Evolutionary conservation across 2,113 vertebrate species (phyloP), one percentile per base, ranked within the genome.

Genomic region (Oxygymnocypris stewartii): DNA sequence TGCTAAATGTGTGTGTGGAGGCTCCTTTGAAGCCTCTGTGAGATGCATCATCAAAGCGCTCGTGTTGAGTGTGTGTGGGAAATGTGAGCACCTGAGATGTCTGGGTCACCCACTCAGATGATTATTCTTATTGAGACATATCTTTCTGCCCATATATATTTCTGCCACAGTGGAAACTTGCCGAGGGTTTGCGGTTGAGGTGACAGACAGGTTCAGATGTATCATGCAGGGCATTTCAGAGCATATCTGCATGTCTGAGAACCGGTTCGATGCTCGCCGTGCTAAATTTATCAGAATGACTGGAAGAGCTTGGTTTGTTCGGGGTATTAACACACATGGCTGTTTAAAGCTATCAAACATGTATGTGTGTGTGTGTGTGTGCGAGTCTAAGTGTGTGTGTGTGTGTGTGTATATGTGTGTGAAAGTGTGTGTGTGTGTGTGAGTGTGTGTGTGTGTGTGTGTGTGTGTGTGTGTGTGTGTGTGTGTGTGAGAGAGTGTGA

Each of bases 171-270:
- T 92, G 93, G 93, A 94, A 94, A 93, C 90, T 87, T 88, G 79
- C 40, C 81, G 61, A 85, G 89, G 87, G 78, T 87, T 89, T 95
- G 93, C 91, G 94, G 94, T 93, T 90, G 78, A 80, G 87, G 92
- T 92, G 92, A 88, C 87, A 94, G 93, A 93, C 92, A 89, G 25
- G 23, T 71, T 54, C 67, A 71, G 79, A 54, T 76, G 85, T 49
- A 84, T 73, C 75, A 85, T 63, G 78, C 63, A 76, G 87, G 78
- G 83, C 61, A 85, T 54, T 82, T 78, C 65, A 80, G 75, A 1
- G 84, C 74, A 88, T 89, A 61, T 85, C 59, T 86, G 77, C 20
- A 47, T 82, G 85, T 88, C 84, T 89, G 44, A 37, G 80, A 74
- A 13, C 2, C 28, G 47, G 35, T 74, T 85, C 31, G 59, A 67